Conservation (phyloP, 2,113 vertebrate genomes). For the Monopterus albus region DNA sequence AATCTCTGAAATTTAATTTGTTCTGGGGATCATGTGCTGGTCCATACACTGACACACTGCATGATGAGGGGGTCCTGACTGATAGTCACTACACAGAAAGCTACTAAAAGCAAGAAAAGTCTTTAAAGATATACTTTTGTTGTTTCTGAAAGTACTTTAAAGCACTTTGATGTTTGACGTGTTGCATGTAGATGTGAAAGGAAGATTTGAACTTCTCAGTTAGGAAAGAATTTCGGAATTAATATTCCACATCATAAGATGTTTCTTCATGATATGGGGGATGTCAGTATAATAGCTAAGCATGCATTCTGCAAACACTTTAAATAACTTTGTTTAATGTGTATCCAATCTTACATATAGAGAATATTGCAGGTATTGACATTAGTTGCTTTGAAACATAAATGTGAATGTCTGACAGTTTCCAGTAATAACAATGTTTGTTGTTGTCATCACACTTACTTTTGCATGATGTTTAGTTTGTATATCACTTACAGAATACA, state of each 20-base stretch:
- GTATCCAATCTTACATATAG: neutral
- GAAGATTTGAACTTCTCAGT: neutral
- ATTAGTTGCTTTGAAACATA: neutral
- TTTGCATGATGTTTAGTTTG: constrained; percentile 15
- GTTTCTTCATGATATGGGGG: neutral
- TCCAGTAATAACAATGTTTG: constrained; percentile 15
- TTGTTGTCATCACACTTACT: constrained; percentile 13
- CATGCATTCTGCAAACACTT: constrained; percentile 19
- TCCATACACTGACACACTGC: neutral
- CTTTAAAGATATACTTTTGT: neutral
- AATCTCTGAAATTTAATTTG: constrained; percentile 15
- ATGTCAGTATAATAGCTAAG: neutral
- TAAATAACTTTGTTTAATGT: neutral
- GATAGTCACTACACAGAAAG: neutral
- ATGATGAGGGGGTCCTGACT: neutral
- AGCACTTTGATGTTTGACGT: constrained; percentile 27
- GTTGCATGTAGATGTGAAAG: neutral
- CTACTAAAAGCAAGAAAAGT: neutral
- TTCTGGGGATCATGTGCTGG: neutral
- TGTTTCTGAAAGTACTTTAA: too few relatives aligned
- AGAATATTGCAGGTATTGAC: neutral
- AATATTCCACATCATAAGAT: constrained; percentile 5
- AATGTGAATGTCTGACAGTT: too few relatives aligned
- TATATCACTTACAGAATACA: constrained; percentile 15
- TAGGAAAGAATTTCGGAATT: neutral